These are phyloP conservation scores for Salvator merianae DNA, from an alignment of 2,113 vertebrate species.

Conservation along the genomic window DNA sequence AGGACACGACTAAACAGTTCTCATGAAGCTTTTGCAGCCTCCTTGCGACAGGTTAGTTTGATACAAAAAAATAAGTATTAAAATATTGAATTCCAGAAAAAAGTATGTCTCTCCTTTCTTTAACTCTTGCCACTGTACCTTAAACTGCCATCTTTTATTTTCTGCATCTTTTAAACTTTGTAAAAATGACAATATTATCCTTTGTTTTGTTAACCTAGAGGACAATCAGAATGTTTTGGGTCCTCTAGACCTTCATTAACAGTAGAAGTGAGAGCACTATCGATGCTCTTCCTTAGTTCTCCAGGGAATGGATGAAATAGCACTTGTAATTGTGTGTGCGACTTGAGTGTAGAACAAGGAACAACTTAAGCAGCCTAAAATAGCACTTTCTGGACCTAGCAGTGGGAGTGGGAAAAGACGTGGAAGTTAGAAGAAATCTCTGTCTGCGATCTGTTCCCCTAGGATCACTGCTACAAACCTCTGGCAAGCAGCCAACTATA, in stretches of 20 bases:
- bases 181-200: not conserved
- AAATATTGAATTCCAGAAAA: not conserved
- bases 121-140: not conserved
- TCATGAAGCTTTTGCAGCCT: conserved; percentile 95
- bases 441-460: not conserved
- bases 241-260: too few species aligned
- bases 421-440: not conserved
- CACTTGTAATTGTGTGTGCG: not conserved
- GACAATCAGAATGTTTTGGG: too few species aligned
- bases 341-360: not conserved
- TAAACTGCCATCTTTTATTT: not conserved
- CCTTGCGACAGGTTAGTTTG: conserved; percentile 86
- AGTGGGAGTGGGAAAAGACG: not conserved
- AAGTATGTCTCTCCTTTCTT: not conserved
- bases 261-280: not conserved
- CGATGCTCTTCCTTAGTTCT: not conserved
- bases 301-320: not conserved
- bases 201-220: too few species aligned
- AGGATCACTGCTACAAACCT: not conserved
- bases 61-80: too few species aligned
- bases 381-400: not conserved
- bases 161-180: not conserved
- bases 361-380: not conserved
- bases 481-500: not conserved
- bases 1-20: conserved; percentile 93